Evolutionary conservation across 2,113 vertebrate genomes (phyloP).

Genomic region (Etia nguti): DNA sequence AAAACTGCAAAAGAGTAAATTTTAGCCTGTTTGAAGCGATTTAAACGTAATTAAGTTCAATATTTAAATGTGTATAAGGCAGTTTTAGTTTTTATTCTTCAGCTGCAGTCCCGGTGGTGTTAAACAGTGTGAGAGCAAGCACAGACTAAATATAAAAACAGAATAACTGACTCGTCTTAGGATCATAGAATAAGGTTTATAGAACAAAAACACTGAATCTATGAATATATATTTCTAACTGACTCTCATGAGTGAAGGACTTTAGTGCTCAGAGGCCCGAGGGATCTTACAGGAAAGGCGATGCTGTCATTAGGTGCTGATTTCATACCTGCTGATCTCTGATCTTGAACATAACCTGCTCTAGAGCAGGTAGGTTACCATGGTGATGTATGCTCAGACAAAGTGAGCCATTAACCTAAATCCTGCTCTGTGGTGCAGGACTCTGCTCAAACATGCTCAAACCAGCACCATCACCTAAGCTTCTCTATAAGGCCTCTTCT

Average conservation of each 20-base stretch:
- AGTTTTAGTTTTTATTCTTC: not conserved
- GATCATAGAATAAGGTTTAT: not conserved
- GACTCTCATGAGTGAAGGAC: not conserved
- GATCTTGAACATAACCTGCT: not conserved
- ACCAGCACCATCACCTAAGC: not conserved
- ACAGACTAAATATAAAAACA: not conserved
- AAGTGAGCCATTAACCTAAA: not conserved
- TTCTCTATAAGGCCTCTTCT: not conserved
- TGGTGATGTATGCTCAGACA: not conserved
- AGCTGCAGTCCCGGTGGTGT: not conserved
- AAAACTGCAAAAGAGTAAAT: rapidly evolving
- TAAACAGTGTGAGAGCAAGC: rapidly evolving
- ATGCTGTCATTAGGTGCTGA: not conserved
- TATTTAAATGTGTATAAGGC: not conserved
- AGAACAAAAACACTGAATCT: not conserved
- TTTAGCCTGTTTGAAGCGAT: not conserved
- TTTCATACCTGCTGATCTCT: not conserved
- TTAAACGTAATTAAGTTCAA: not conserved
- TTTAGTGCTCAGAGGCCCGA: not conserved
- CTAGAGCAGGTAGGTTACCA: not conserved
- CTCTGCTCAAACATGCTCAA: not conserved
- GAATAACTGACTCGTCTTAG: not conserved
- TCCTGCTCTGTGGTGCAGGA: not conserved
- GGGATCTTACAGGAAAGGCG: not conserved
- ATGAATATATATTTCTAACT: not conserved